These are phyloP conservation scores for Podiceps cristatus DNA, from an alignment of 2,113 vertebrate species.

Conservation along the genomic window DNA sequence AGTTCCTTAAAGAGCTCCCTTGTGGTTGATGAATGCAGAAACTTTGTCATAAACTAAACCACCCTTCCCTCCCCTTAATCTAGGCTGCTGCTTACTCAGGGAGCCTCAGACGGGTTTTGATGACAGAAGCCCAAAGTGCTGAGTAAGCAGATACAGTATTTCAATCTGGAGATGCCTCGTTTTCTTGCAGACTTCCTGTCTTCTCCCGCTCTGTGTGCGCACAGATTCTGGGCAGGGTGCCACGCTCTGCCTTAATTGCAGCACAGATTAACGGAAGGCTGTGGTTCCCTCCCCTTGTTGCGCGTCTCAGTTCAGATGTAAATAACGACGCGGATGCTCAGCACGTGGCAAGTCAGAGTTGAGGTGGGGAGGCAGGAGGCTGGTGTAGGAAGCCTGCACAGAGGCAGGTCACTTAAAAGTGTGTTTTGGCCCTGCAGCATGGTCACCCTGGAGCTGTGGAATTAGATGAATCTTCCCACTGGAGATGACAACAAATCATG, in stretches of 20 bases:
- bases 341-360: background rate
- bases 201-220: background rate
- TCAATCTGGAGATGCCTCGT: background rate
- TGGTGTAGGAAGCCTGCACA: background rate
- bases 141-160: background rate
- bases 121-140: background rate
- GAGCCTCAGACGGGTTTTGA: background rate
- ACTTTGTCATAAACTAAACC: background rate
- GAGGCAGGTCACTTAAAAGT: background rate
- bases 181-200: background rate
- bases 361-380: background rate
- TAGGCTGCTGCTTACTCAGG: background rate
- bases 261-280: background rate
- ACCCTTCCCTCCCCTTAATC: background rate
- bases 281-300: background rate
- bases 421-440: background rate
- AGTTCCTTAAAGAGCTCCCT: slow-evolving; percentile 42
- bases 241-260: background rate
- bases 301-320: background rate
- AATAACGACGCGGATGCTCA: background rate
- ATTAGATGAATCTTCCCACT: background rate
- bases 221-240: background rate
- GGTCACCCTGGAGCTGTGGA: background rate
- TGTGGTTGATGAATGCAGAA: slow-evolving; percentile 7
- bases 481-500: fast-evolving